A percentile compares a stretch with the other conserved stretches of the same genome.
These are phyloP conservation scores for Thunnus thynnus DNA, from an alignment of 2,113 vertebrate genomes.

Conservation along the genomic window DNA sequence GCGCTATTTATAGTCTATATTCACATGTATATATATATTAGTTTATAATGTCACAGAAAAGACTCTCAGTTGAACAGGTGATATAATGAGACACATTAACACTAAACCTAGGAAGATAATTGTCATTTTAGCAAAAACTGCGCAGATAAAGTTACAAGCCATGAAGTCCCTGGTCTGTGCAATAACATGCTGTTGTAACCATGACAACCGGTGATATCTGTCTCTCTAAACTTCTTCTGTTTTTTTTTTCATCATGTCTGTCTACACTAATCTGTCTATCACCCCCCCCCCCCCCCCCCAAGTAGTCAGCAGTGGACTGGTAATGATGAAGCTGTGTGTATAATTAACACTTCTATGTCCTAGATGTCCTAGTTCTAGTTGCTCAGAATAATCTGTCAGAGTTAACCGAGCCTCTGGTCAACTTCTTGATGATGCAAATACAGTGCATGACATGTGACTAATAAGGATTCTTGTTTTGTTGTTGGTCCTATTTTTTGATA, in stretches of 20 bases:
- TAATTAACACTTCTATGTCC: slow-evolving; percentile 64
- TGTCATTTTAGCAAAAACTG: not conserved
- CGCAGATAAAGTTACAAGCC: not conserved
- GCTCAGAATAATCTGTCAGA: slow-evolving; percentile 42
- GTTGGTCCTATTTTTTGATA: not conserved
- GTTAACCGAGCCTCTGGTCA: slow-evolving; percentile 32
- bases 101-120: not conserved
- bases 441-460: not conserved
- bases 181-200: not conserved
- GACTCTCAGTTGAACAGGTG: not conserved
- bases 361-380: slow-evolving; percentile 50
- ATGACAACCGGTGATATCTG: not conserved
- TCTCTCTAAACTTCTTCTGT: not conserved
- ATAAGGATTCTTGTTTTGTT: not conserved
- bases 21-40: no score
- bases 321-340: slow-evolving; percentile 43
- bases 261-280: not conserved
- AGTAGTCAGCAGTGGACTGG: slow-evolving; percentile 20
- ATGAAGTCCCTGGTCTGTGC: not conserved
- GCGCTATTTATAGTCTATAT: not conserved
- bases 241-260: not conserved
- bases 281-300: not conserved
- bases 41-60: not conserved
- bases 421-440: slow-evolving; percentile 23
- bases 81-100: not conserved